These are phyloP conservation scores for Poecilia picta DNA, from an alignment of 2,797 vertebrate species.

Conservation along the genomic window DNA sequence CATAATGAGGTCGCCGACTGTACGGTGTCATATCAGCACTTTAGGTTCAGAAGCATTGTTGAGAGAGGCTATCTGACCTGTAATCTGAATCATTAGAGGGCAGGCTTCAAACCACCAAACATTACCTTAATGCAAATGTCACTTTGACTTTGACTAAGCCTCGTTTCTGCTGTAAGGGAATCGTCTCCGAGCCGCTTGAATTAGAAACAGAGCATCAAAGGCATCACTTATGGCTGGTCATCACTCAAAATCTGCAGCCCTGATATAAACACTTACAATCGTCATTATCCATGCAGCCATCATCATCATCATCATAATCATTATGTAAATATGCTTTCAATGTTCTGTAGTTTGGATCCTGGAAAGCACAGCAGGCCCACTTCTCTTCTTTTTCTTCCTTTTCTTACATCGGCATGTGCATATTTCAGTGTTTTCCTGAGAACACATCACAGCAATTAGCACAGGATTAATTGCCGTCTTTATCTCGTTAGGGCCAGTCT, in stretches of 20 bases:
- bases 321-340: conserved; percentile 66
- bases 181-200: conserved; percentile 24
- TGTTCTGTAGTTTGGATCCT: conserved; percentile 58
- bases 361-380: conserved; percentile 85
- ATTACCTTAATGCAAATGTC: conserved; percentile 69
- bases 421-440: conserved; percentile 95
- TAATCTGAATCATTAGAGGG: conserved; percentile 60
- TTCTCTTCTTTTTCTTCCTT: too few relatives aligned
- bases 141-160: conserved; percentile 58
- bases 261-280: conserved; percentile 52
- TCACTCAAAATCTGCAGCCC: conserved; percentile 53
- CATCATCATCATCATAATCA: conserved; percentile 62
- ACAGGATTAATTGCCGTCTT: conserved; percentile 99
- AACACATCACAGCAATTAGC: conserved; percentile 97
- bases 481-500: conserved; percentile 99
- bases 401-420: conserved; percentile 93
- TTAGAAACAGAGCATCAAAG: conserved; percentile 15
- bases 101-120: conserved; percentile 70
- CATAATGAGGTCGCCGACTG: conserved; percentile 79
- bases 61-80: conserved; percentile 52
- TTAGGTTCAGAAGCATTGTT: conserved; percentile 55
- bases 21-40: conserved; percentile 79
- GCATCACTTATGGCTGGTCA: conserved; percentile 46
- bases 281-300: conserved; percentile 48
- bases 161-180: conserved; percentile 22